Percentiles rank a stretch among this genome's conserved stretches.
phyloP scores from a whole-genome alignment of 2,113 vertebrate genomes.

The Eolophus roseicapilla region DNA sequence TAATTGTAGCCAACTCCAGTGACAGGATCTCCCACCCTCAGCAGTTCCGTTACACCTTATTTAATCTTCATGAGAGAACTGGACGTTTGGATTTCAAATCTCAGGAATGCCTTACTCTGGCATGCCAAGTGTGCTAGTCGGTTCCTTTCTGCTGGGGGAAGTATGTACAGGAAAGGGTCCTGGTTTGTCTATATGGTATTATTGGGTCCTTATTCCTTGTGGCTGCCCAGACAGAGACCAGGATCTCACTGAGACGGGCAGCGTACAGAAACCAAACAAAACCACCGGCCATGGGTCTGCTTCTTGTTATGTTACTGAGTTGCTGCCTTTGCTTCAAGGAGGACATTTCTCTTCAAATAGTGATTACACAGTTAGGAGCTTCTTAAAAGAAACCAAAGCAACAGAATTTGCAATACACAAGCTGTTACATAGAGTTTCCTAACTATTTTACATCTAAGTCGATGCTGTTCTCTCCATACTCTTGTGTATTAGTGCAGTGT shows the following conservation, averaged over 20 bases:
- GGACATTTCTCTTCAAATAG: neutral
- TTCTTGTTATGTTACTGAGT: neutral
- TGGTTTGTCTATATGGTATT: neutral
- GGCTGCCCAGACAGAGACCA: conserved; percentile 21
- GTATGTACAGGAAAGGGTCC: neutral
- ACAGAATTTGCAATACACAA: neutral
- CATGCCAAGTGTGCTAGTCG: neutral
- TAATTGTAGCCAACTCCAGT: neutral
- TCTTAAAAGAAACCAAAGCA: neutral
- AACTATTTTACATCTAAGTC: neutral
- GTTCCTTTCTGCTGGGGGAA: neutral
- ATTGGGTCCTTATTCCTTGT: neutral
- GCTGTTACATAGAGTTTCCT: neutral
- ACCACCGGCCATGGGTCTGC: neutral
- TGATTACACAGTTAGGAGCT: neutral
- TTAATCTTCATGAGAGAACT: conserved; percentile 21
- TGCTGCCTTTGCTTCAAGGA: conserved; percentile 18
- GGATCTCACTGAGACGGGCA: neutral
- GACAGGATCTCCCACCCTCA: conserved; percentile 38
- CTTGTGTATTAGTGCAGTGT: neutral
- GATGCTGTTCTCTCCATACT: neutral
- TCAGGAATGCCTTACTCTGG: neutral
- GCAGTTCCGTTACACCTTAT: neutral
- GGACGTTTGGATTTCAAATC: neutral
- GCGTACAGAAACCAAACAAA: neutral